phyloP scores from a whole-genome alignment of 2,113 vertebrate species.

The Pimephales promelas region DNA sequence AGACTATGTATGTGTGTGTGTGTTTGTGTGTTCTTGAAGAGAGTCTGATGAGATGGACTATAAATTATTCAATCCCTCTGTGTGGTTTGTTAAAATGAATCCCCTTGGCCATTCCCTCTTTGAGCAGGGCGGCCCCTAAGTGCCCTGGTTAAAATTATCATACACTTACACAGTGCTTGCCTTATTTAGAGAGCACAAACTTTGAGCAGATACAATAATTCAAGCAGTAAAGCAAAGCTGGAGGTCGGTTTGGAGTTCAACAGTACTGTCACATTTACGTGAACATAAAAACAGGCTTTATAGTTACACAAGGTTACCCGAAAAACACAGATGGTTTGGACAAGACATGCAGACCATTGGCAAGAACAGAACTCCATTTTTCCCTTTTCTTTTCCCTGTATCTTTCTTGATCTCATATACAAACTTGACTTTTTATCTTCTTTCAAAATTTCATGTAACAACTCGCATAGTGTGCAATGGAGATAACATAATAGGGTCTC shows the following conservation, averaged over 20 bases:
- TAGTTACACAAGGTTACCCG: slow-evolving; percentile 53
- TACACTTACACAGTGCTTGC: slow-evolving; percentile 45
- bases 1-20: background rate
- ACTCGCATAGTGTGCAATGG: background rate
- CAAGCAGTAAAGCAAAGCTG: slow-evolving; percentile 51
- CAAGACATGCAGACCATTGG: slow-evolving; percentile 7
- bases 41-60: slow-evolving; percentile 46
- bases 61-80: slow-evolving; percentile 67
- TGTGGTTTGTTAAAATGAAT: slow-evolving; percentile 61
- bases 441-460: slow-evolving; percentile 2
- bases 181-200: slow-evolving; percentile 64
- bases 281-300: slow-evolving; percentile 61
- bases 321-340: slow-evolving; percentile 52
- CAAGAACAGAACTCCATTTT: background rate
- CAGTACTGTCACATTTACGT: slow-evolving; percentile 64
- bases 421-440: background rate
- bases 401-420: background rate
- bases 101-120: slow-evolving; percentile 48
- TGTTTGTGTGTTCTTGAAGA: slow-evolving; percentile 41
- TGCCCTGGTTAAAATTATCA: slow-evolving; percentile 58
- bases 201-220: slow-evolving; percentile 65
- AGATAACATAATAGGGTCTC: background rate
- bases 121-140: slow-evolving; percentile 54
- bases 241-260: slow-evolving; percentile 60
- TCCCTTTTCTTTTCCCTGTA: background rate